phyloP scores from a whole-genome alignment of 2,113 vertebrate genomes.

The Platichthys stellatus region DNA sequence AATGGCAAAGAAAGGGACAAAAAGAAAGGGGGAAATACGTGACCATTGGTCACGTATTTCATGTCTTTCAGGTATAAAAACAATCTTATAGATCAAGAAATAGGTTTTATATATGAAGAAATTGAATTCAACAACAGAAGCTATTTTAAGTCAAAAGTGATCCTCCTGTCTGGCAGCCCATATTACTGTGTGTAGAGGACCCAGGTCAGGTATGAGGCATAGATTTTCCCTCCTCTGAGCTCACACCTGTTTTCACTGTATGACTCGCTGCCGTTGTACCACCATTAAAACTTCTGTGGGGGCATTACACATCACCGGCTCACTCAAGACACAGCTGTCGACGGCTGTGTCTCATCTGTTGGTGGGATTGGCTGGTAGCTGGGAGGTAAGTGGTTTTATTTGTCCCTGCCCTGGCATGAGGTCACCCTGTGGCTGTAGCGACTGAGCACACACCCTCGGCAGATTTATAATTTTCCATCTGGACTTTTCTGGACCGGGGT shows the following conservation, averaged over 20 bases:
- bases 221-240: background rate
- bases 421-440: slow-evolving; percentile 61
- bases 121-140: too few species aligned
- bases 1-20: too few species aligned
- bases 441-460: slow-evolving; percentile 55
- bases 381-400: slow-evolving; percentile 30
- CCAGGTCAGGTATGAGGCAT: background rate
- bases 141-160: too few species aligned
- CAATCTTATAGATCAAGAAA: too few species aligned
- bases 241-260: slow-evolving; percentile 36
- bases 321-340: background rate
- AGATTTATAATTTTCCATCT: slow-evolving; percentile 60
- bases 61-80: too few species aligned
- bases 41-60: too few species aligned
- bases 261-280: background rate
- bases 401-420: slow-evolving; percentile 55
- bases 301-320: background rate
- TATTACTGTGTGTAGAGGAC: background rate
- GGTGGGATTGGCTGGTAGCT: slow-evolving; percentile 35
- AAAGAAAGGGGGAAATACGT: too few species aligned
- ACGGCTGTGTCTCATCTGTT: slow-evolving; percentile 1
- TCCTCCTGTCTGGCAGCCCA: background rate
- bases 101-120: too few species aligned
- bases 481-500: slow-evolving; percentile 33
- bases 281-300: background rate